Percentiles rank a stretch among this genome's conserved stretches.
phyloP scores from a whole-genome alignment of 2,888 invertebrate genomes.

The Drosophila greeni region DNA sequence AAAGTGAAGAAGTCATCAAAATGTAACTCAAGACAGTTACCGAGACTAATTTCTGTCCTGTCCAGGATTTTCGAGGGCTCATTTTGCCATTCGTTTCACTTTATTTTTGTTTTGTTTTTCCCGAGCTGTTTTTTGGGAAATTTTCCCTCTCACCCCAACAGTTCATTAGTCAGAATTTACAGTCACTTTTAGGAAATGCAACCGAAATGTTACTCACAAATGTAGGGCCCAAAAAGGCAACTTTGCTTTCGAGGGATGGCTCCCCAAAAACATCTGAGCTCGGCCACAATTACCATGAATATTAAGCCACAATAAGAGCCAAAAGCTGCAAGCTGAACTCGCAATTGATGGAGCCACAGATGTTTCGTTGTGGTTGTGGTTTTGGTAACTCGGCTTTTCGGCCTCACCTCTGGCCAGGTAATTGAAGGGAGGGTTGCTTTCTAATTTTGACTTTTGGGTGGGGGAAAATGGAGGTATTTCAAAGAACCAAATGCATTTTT shows the following conservation, averaged over 20 bases:
- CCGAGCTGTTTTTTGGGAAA: slow-evolving; percentile 39
- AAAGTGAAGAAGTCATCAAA: slow-evolving; percentile 70
- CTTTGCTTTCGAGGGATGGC: slow-evolving; percentile 48
- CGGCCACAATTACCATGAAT: slow-evolving; percentile 65
- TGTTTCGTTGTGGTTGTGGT: slow-evolving; percentile 40
- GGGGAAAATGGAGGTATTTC: not conserved
- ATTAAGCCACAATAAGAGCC: slow-evolving; percentile 59
- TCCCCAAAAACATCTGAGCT: slow-evolving; percentile 58
- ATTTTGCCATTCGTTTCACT: slow-evolving; percentile 67
- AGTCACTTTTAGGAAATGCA: slow-evolving; percentile 62
- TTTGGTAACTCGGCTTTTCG: slow-evolving; percentile 36
- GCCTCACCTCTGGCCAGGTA: slow-evolving; percentile 44
- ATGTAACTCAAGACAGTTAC: slow-evolving; percentile 70
- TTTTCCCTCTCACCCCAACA: slow-evolving; percentile 51
- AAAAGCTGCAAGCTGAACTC: slow-evolving; percentile 48
- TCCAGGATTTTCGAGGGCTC: slow-evolving; percentile 43
- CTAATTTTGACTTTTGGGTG: slow-evolving; percentile 22
- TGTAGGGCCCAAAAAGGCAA: slow-evolving; percentile 50
- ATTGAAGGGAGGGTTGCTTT: slow-evolving; percentile 43
- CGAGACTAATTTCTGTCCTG: slow-evolving; percentile 61
- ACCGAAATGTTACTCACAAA: slow-evolving; percentile 47
- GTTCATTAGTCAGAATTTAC: slow-evolving; percentile 77
- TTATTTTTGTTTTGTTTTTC: slow-evolving; percentile 48
- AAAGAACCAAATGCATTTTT: slow-evolving; percentile 62
- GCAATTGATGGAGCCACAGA: slow-evolving; percentile 57